Evolutionary conservation across 2,888 invertebrate species (phyloP).

Genomic region (Alentia gelatinosa): DNA sequence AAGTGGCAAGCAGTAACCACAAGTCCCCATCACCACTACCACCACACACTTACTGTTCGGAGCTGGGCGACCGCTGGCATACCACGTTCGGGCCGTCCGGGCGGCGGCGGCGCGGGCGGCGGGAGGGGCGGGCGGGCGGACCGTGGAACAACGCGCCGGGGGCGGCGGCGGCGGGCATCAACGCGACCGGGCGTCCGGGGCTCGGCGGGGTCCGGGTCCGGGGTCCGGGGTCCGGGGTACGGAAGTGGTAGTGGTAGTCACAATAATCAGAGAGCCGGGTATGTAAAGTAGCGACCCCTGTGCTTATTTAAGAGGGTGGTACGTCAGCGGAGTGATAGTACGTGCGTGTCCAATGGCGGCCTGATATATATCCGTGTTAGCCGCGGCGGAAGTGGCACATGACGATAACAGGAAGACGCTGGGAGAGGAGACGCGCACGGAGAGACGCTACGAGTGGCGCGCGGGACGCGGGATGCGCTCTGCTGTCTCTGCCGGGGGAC

Average conservation of each 20-base stretch:
- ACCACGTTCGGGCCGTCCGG: not conserved
- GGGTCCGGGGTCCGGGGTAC: too few relatives aligned
- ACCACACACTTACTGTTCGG: constrained; percentile 31
- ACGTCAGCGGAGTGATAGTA: not conserved
- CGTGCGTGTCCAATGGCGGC: not conserved
- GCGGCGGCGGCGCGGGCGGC: not conserved
- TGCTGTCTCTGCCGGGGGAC: not conserved
- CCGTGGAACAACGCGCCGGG: not conserved
- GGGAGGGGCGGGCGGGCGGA: not conserved
- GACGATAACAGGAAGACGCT: not conserved
- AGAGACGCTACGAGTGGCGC: not conserved
- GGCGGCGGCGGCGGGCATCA: not conserved
- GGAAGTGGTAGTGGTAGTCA: not conserved
- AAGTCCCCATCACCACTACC: not conserved
- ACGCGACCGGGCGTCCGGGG: not conserved
- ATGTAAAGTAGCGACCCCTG: too few relatives aligned
- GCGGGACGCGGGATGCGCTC: not conserved
- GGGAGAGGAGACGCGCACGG: not conserved
- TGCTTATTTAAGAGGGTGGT: too few relatives aligned
- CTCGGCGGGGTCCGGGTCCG: not conserved
- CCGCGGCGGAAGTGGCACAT: not conserved
- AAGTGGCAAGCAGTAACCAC: not conserved
- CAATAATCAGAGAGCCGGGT: too few relatives aligned
- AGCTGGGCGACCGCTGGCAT: constrained; percentile 40
- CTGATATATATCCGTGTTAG: not conserved